Evolutionary conservation across 2,888 invertebrate species (phyloP), one percentile per base, ranked within the genome.

Genomic region (Diplolepis rosae): DNA sequence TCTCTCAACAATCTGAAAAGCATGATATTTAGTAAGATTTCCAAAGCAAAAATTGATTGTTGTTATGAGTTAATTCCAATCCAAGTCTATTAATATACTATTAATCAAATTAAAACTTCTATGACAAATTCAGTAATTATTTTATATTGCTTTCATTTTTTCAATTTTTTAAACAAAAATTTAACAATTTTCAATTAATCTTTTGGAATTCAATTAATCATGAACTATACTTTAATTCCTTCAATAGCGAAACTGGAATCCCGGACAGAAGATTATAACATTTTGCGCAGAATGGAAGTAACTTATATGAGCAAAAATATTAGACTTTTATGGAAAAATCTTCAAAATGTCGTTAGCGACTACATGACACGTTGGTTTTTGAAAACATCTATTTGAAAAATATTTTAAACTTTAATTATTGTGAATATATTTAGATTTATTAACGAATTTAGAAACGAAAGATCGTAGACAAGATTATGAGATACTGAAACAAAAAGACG

Each of bases 231-330:
- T 69, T 54, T 13, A 2, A n/a, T 35, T 42, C 5, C 7, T 11
- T 13, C 13, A 1, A 22, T 24, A 84, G 83, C 80, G 52, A 83
- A 79, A 32, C 68, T 83, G 27, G 83, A 85, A 1, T 86, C 86
- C 56, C 80, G 89, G 2, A 78, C 82, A 51, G 77, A 76, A 6
- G 87, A 89, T 24, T 85, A 84, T 66, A 78, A 82, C 11, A 81
- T 83, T 56, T 66, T 72, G n/a, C 76, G 77, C 35, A 76, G 79
- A 61, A 54, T 77, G 22, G 65, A 66, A 22, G 68, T 61, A 2
- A 45, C 76, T 1, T 71, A 72, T 4, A 65, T 81, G 22, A 81
- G 80, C 54, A 81, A 73, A 22, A 70, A 68, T 7, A 50, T 83
- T 0, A 69, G 69, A 27, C 56, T 68, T n/a, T 54, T 75, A 9